phyloP scores from a whole-genome alignment of 1,140 invertebrate species.

The Rhynchophorus ferrugineus region DNA sequence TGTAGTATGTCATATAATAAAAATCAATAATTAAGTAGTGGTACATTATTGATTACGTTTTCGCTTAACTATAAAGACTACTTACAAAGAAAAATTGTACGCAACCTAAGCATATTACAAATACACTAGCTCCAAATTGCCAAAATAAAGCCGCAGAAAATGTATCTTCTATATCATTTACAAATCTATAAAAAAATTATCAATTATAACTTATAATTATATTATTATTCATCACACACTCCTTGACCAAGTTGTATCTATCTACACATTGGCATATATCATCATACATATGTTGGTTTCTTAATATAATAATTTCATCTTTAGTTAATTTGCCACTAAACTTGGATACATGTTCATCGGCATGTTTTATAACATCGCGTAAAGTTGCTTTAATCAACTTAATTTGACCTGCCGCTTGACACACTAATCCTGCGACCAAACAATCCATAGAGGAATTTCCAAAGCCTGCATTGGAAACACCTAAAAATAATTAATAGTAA shows the following conservation, averaged over 20 bases:
- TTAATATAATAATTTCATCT: neutral
- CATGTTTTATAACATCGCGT: neutral
- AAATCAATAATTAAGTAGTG: too few relatives aligned
- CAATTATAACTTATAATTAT: neutral
- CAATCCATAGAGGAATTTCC: neutral
- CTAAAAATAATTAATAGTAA: constrained; percentile 1
- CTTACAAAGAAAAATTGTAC: constrained; percentile 6
- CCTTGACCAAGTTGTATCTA: constrained; percentile 3
- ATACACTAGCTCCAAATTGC: neutral
- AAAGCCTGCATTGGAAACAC: neutral
- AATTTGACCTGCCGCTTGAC: neutral
- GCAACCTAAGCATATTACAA: neutral
- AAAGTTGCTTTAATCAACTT: neutral
- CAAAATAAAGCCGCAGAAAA: neutral
- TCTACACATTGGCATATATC: constrained; percentile 3
- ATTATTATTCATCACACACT: neutral
- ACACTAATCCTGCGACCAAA: neutral
- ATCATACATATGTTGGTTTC: constrained; percentile 1
- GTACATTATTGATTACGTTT: too few relatives aligned
- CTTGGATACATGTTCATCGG: neutral
- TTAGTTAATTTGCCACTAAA: neutral
- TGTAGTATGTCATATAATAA: neutral
- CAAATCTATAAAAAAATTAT: neutral
- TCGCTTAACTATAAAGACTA: too few relatives aligned
- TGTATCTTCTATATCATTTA: neutral